Percentiles rank a stretch among this genome's conserved stretches.
Conservation (phyloP, 2,797 vertebrate species). For the Alca torda region DNA sequence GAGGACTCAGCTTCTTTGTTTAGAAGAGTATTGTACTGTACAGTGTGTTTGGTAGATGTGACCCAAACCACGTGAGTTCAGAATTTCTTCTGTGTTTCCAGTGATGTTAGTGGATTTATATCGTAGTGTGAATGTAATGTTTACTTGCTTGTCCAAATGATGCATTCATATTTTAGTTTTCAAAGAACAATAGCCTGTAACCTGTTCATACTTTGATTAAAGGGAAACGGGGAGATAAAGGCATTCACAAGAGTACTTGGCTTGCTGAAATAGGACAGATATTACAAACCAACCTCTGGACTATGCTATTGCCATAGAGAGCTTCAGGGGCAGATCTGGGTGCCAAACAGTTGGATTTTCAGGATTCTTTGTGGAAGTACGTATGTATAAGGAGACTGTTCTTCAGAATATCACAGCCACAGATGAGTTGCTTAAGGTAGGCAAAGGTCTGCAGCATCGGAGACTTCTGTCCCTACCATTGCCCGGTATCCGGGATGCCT, state of each 20-base stretch:
- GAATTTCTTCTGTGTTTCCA: not conserved
- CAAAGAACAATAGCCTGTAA: not conserved
- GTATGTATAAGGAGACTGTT: not conserved
- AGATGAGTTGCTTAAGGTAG: not conserved
- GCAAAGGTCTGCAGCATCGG: not conserved
- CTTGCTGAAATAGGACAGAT: not conserved
- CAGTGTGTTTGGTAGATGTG: not conserved
- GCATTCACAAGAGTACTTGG: not conserved
- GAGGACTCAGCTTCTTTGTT: not conserved
- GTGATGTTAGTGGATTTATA: not conserved
- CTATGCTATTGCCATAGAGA: not conserved
- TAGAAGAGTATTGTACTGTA: not conserved
- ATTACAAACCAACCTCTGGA: not conserved
- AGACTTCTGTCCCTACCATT: not conserved
- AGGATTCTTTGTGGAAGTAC: not conserved
- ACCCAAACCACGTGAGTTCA: not conserved
- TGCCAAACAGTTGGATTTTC: not conserved
- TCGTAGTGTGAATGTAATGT: not conserved
- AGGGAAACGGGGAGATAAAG: not conserved
- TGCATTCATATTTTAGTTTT: not conserved
- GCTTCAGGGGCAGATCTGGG: not conserved
- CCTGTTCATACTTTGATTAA: not conserved
- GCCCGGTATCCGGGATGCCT: not conserved
- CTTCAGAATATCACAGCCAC: not conserved
- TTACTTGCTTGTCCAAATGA: not conserved